Percentiles rank a stretch among this genome's conserved stretches.
Evolutionary conservation across 2,888 invertebrate genomes (phyloP).

Genomic region (Drosophila meridiana): DNA sequence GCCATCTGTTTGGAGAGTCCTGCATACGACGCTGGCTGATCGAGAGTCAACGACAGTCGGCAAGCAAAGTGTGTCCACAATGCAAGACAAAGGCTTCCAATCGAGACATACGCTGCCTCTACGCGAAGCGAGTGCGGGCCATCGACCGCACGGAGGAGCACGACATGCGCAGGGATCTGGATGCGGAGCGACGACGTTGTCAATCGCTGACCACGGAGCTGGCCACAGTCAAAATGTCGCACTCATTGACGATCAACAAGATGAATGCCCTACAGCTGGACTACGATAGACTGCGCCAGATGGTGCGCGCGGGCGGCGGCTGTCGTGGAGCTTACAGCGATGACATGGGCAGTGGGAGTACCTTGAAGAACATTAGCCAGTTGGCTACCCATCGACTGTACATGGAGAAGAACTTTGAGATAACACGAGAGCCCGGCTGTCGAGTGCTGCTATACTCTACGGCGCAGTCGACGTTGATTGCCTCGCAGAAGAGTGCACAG

Average conservation of each 20-base stretch:
- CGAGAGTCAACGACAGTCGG: conserved; percentile 79
- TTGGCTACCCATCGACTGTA: conserved; percentile 82
- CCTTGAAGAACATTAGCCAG: conserved; percentile 15
- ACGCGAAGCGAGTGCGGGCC: conserved; percentile 91
- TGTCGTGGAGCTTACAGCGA: conserved; percentile 31
- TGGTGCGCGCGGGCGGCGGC: conserved; percentile 54
- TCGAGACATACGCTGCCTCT: conserved; percentile 91
- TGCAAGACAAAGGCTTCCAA: conserved; percentile 91
- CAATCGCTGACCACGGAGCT: conserved; percentile 88
- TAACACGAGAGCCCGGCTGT: conserved; percentile 90
- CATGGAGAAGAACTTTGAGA: conserved; percentile 88
- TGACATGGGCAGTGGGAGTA: conserved; percentile 2
- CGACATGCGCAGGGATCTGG: conserved; percentile 88
- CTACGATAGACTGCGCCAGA: conserved; percentile 71
- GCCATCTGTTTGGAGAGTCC: conserved; percentile 94
- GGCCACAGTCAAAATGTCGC: conserved; percentile 83
- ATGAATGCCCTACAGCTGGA: conserved; percentile 69
- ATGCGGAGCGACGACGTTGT: conserved; percentile 87
- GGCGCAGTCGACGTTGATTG: conserved; percentile 88
- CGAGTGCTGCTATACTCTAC: conserved; percentile 91
- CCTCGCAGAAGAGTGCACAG: conserved; percentile 91
- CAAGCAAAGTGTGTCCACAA: conserved; percentile 91
- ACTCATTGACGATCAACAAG: conserved; percentile 65
- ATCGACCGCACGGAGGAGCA: conserved; percentile 92
- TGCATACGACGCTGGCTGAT: conserved; percentile 87